These are phyloP conservation scores for Leptarthrus brevirostris DNA, from an alignment of 2,888 invertebrate species.

Conservation along the genomic window DNA sequence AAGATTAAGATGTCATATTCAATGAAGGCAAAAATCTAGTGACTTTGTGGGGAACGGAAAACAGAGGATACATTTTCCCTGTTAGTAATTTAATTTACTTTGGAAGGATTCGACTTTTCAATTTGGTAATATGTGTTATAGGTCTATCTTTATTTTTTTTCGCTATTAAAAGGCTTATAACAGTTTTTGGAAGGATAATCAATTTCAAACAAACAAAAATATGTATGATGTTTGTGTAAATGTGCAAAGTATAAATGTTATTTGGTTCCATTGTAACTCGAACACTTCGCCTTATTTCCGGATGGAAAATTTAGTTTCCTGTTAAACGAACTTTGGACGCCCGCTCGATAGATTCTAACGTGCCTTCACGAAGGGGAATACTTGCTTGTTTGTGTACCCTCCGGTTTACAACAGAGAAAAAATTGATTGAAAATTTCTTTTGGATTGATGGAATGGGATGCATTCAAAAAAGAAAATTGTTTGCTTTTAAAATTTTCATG, in stretches of 20 bases:
- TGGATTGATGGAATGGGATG: too few species aligned
- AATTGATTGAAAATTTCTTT: constrained; percentile 15
- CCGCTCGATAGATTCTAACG: not conserved
- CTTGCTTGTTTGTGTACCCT: not conserved
- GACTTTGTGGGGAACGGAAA: too few species aligned
- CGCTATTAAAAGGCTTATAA: too few species aligned
- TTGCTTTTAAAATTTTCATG: too few species aligned
- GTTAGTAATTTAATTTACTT: constrained; percentile 32
- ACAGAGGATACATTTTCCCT: constrained; percentile 24
- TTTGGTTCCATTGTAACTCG: constrained; percentile 39
- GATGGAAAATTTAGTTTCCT: constrained; percentile 35
- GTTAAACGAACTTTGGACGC: constrained; percentile 14
- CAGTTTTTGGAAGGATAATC: not conserved
- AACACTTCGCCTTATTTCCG: constrained; percentile 46
- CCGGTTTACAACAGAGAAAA: not conserved
- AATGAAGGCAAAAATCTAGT: not conserved
- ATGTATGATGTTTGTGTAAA: constrained; percentile 37
- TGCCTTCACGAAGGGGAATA: not conserved
- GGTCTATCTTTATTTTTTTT: too few species aligned
- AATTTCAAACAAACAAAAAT: not conserved
- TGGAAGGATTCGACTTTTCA: constrained; percentile 7
- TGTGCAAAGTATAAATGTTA: constrained; percentile 23
- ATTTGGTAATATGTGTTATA: not conserved
- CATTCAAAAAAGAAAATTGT: too few species aligned
- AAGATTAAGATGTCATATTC: constrained; percentile 18